Evolutionary conservation across 2,113 vertebrate species (phyloP), one percentile per base, ranked within the genome.

Genomic region (Oriolus oriolus): DNA sequence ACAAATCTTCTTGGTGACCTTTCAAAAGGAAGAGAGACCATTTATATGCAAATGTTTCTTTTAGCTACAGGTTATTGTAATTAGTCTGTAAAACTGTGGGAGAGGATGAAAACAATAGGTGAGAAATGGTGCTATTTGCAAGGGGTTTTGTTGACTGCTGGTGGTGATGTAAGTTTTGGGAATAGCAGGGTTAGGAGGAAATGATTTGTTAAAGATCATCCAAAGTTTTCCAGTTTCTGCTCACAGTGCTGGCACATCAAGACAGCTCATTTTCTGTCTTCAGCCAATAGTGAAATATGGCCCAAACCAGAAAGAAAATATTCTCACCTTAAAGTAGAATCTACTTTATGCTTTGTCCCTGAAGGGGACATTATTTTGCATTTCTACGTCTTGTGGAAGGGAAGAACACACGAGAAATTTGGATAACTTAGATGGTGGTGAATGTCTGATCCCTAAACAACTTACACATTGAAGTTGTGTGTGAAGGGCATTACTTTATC

Each of bases 21-120:
- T 84, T 90, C 76, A 70, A 92, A 88, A 64, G 33, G 23, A 84
- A 57, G 60, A 63, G 33, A 78, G 39, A 41, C 52, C 52, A 86
- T 85, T 69, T 45, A 77, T 44, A 92, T 84, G 91, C 95, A 78
- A 95, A 96, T 21, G 64, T 12, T 85, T 68, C 69, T 76, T 93
- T 90, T 88, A 89, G 92, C 59, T 78, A 44, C 50, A 69, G 42
- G 24, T 88, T 84, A 71, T 20, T 75, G 68, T 81, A 88, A 90
- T 86, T 80, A 45, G 27, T 45, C 22, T 59, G 82, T 79, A 69
- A 87, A 87, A 73, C 85, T 52, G 49, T 33, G n/a, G 73, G 83
- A 69, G 52, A 63, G 21, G 39, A 20, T 31, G 89, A 64, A 70
- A 78, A 95, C 84, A 96, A 94, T 63, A 78, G 76, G 89, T 90